A percentile compares a stretch with the other conserved stretches of the same genome.
Conservation (phyloP, 1,140 invertebrate genomes). For the Caerostris darwini region DNA sequence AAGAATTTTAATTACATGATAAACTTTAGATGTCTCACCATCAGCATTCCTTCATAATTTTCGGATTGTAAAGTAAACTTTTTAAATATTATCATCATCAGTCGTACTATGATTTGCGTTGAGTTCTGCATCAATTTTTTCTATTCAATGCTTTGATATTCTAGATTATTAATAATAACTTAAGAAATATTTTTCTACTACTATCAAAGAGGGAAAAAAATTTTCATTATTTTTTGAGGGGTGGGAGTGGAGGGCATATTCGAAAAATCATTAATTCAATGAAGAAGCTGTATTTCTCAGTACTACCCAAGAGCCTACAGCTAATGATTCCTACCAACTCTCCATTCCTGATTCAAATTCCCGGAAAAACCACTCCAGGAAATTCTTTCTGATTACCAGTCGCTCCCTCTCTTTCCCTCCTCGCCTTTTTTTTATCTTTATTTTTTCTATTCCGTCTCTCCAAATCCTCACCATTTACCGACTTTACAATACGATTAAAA, state of each 20-base stretch:
- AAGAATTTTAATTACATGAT: no score
- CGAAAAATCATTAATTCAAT: not conserved
- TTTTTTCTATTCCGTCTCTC: no score
- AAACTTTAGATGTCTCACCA: no score
- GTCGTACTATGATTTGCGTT: no score
- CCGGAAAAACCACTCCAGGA: not conserved
- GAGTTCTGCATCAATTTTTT: no score
- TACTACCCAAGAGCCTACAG: not conserved
- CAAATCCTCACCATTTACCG: no score
- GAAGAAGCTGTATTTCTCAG: not conserved
- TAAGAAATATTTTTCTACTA: not conserved
- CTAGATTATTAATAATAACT: not conserved
- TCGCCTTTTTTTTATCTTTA: not conserved
- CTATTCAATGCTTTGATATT: no score
- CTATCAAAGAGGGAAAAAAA: not conserved
- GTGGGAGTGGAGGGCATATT: not conserved
- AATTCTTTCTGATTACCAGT: not conserved
- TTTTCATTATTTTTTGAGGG: no score
- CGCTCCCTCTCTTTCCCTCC: not conserved
- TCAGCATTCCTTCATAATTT: no score
- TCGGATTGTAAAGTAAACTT: no score
- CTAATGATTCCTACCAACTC: not conserved
- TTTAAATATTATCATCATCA: no score
- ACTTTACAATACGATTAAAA: no score
- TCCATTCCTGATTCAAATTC: slow-evolving; percentile 9